These are phyloP conservation scores for Eidolon dupreanum DNA, from an alignment of 2,797 vertebrate genomes.

Conservation along the genomic window DNA sequence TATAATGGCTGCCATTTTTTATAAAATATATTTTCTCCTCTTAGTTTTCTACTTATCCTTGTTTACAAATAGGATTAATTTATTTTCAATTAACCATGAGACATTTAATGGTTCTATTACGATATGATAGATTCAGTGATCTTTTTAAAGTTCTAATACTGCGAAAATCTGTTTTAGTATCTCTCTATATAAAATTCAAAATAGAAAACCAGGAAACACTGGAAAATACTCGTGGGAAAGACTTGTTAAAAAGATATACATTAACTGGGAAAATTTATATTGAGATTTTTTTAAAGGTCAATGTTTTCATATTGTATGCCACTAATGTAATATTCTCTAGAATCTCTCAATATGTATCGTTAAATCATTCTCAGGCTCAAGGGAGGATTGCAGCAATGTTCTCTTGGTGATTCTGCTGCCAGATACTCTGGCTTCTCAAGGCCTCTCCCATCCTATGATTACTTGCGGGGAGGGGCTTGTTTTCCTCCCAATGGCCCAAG, in stretches of 20 bases:
- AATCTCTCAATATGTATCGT: slow-evolving; percentile 12
- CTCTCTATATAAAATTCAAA: slow-evolving; percentile 40
- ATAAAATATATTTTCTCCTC: slow-evolving; percentile 49
- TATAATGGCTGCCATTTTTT: neutral
- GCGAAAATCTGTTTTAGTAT: neutral
- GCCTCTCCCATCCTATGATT: neutral
- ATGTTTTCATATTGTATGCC: slow-evolving; percentile 11
- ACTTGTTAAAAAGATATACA: neutral
- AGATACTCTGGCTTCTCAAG: neutral
- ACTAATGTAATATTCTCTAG: slow-evolving; percentile 2
- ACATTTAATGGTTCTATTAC: neutral
- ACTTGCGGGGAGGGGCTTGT: neutral
- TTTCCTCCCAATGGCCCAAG: neutral
- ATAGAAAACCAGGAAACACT: slow-evolving; percentile 52
- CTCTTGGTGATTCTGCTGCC: neutral
- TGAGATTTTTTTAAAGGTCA: slow-evolving; percentile 45
- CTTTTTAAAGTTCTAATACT: slow-evolving; percentile 39
- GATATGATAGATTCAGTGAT: neutral
- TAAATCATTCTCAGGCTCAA: neutral
- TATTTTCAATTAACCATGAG: slow-evolving; percentile 40
- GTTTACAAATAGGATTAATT: slow-evolving; percentile 18
- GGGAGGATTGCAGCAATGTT: neutral
- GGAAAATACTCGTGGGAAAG: neutral
- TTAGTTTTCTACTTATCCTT: neutral
- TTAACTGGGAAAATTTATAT: slow-evolving; percentile 50